phyloP scores from a whole-genome alignment of 2,113 vertebrate genomes.

The Phalacrocorax aristotelis region DNA sequence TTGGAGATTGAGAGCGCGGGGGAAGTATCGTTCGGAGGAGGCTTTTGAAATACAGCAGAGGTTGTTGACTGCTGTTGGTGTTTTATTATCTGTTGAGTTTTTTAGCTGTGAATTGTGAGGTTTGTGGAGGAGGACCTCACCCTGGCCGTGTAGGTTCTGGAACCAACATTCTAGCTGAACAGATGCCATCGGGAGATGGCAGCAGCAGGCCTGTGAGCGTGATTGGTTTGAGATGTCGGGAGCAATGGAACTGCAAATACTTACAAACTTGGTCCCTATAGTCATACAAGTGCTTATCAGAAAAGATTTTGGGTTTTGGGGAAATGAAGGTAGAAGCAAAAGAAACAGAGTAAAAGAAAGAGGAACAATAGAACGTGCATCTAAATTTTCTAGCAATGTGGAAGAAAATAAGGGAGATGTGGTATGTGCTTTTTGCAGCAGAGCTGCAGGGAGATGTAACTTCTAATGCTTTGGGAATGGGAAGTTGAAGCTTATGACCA shows the following conservation, averaged over 20 bases:
- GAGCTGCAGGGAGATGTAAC: background rate
- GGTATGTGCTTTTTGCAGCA: background rate
- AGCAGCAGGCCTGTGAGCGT: background rate
- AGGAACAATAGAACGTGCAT: background rate
- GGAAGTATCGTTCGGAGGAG: background rate
- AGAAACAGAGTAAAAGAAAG: background rate
- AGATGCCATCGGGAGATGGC: background rate
- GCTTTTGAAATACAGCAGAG: background rate
- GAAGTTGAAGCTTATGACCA: background rate
- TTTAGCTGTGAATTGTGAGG: background rate
- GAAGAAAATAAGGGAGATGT: background rate
- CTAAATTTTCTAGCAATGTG: background rate
- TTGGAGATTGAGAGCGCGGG: background rate
- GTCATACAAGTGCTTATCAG: background rate
- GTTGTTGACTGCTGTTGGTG: background rate
- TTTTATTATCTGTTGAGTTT: background rate
- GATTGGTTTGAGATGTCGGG: background rate
- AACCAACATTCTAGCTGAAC: rapidly evolving
- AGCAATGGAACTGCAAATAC: background rate
- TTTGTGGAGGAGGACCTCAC: background rate
- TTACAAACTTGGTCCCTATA: background rate
- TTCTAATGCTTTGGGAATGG: background rate
- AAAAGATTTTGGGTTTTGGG: background rate
- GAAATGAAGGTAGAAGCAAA: background rate
- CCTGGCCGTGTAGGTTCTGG: background rate